These are phyloP conservation scores for Chamaea fasciata DNA, from an alignment of 2,113 vertebrate species.

Conservation along the genomic window DNA sequence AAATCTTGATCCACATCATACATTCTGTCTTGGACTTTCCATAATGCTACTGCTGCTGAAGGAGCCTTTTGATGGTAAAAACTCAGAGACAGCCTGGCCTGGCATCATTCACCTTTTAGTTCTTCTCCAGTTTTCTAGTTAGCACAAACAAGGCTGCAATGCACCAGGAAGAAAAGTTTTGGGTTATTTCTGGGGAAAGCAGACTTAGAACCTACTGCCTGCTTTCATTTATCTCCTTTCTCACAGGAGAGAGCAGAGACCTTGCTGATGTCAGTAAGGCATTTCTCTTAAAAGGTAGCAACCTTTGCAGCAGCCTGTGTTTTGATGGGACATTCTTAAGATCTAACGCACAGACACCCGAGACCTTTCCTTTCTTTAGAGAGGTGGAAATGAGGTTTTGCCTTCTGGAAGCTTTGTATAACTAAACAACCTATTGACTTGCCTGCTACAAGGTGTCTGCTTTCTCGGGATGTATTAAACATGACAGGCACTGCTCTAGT, in stretches of 20 bases:
- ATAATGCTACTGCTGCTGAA: neutral
- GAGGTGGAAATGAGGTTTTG: constrained; percentile 4
- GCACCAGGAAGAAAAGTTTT: neutral
- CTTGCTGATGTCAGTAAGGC: neutral
- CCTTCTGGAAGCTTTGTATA: neutral
- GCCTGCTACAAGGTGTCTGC: neutral
- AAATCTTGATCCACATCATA: neutral
- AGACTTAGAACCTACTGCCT: neutral
- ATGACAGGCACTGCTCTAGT: neutral
- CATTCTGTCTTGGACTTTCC: neutral
- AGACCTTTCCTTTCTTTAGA: neutral
- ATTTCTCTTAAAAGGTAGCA: constrained; percentile 5
- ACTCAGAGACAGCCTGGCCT: neutral
- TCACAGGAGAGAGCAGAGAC: neutral
- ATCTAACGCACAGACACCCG: neutral
- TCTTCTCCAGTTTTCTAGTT: neutral
- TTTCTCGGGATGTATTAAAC: neutral
- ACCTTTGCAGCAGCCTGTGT: neutral
- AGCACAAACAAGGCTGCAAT: neutral
- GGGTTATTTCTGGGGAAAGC: neutral
- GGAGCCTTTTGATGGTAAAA: neutral
- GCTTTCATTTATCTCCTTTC: neutral
- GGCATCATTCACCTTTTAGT: neutral
- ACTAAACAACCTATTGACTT: constrained; percentile 38
- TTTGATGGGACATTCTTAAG: neutral